Evolutionary conservation across 1,140 invertebrate species (phyloP), one percentile per base, ranked within the genome.

Genomic region (Anastatus disparis): DNA sequence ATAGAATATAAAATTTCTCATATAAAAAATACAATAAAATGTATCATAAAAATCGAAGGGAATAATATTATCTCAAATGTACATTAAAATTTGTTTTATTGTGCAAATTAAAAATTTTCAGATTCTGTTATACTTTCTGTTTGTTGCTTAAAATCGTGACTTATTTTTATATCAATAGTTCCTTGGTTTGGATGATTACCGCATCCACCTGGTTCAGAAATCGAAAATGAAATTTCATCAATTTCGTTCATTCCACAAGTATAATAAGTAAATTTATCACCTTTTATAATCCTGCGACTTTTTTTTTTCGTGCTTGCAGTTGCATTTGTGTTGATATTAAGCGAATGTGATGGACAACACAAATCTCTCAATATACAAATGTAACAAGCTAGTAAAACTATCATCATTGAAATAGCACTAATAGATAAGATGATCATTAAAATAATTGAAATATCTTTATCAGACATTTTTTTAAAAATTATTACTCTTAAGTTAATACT

Each of bases 71-170:
- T n/a, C n/a, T n/a, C n/a, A n/a, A n/a, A n/a, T n/a, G n/a, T n/a
- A n/a, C n/a, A n/a, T n/a, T n/a, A n/a, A n/a, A n/a, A n/a, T n/a
- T n/a, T n/a, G n/a, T n/a, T n/a, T n/a, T n/a, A n/a, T n/a, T n/a
- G n/a, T n/a, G n/a, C n/a, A n/a, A 4, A 38, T 74, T 77, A 82
- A 46, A 82, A 44, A 70, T 81, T 82, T 56, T 82, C 80, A 4
- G 80, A 80, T 71, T 82, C 79, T 0, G 81, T 82, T 2, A 82
- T 80, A 65, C 81, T 82, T 38, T 82, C 79, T 13, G 67, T 75
- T 65, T 80, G 80, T 8, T 48, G 59, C 2, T 76, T 79, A n/a
- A 82, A 76, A n/a, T 82, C 80, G 13, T 77, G 81, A 10, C 82
- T 61, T 10, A 75, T 75, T 62, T 81, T 80, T 9, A 40, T 35